Conservation (phyloP, 1,140 invertebrate species). For the Tachypleus tridentatus region DNA sequence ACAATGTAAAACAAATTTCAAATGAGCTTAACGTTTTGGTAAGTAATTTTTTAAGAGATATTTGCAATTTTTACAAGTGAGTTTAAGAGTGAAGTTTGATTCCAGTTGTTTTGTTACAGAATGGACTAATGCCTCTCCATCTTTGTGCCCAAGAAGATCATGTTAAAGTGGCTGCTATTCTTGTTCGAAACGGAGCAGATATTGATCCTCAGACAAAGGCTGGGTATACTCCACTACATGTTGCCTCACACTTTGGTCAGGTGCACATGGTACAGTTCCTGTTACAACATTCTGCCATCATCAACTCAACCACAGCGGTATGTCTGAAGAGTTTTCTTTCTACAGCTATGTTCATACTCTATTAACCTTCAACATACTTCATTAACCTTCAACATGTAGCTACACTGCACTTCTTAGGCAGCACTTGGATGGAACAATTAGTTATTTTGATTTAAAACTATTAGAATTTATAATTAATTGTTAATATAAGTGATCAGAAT, state of each 20-base stretch:
- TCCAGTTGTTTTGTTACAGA: conserved; percentile 38
- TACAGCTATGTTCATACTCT: no score
- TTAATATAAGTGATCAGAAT: no score
- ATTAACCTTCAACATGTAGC: no score
- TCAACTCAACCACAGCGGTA: conserved; percentile 45
- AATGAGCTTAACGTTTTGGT: no score
- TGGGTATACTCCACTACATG: conserved; percentile 96
- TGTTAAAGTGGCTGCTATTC: conserved; percentile 79
- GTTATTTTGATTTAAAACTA: no score
- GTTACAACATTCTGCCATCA: conserved; percentile 57
- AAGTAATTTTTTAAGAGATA: no score
- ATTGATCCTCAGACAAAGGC: conserved; percentile 81
- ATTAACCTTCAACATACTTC: no score
- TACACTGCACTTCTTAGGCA: no score
- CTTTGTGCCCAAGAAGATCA: conserved; percentile 79
- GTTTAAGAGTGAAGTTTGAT: neutral
- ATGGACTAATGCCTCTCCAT: conserved; percentile 80
- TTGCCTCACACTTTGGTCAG: conserved; percentile 96
- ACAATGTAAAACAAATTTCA: neutral
- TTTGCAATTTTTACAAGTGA: conserved; percentile 10
- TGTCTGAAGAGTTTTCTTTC: conserved; percentile 5
- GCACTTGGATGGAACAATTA: no score
- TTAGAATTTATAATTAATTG: no score
- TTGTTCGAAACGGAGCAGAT: conserved; percentile 78
- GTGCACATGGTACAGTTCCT: conserved; percentile 93